These are phyloP conservation scores for Acholoe squamosa DNA, from an alignment of 2,888 invertebrate genomes.

Conservation along the genomic window DNA sequence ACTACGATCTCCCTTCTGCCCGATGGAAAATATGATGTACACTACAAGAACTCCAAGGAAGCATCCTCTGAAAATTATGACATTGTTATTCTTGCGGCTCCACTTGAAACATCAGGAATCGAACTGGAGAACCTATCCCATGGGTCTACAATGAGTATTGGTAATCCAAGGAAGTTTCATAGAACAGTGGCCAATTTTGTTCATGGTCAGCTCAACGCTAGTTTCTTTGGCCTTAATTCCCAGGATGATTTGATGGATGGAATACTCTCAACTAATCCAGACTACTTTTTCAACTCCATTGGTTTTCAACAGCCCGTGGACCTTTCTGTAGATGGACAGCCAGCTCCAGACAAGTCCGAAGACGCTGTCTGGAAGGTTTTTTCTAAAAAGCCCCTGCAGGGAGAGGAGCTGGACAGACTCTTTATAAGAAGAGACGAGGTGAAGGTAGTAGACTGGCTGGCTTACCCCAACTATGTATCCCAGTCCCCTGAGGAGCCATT, in stretches of 20 bases:
- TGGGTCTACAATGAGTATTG: not conserved
- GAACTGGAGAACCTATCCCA: constrained; percentile 84
- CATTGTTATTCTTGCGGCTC: constrained; percentile 86
- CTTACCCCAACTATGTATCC: constrained; percentile 79
- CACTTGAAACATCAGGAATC: constrained; percentile 84
- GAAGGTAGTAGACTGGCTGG: constrained; percentile 76
- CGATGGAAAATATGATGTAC: constrained; percentile 24
- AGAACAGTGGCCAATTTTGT: constrained; percentile 86
- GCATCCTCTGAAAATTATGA: constrained; percentile 83
- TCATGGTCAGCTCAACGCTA: constrained; percentile 84
- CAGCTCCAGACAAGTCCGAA: constrained; percentile 68
- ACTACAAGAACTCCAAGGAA: not conserved
- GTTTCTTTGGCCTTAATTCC: constrained; percentile 83
- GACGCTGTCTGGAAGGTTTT: constrained; percentile 86
- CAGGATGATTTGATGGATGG: constrained; percentile 79
- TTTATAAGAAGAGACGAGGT: constrained; percentile 82
- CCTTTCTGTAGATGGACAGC: constrained; percentile 68
- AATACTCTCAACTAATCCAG: constrained; percentile 84
- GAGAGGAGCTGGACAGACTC: constrained; percentile 84
- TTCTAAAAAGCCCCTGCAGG: constrained; percentile 84
- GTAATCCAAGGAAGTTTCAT: constrained; percentile 83
- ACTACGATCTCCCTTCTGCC: constrained; percentile 71
- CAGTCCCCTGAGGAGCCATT: constrained; percentile 73
- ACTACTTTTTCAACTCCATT: constrained; percentile 85
- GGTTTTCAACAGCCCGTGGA: constrained; percentile 80